Base-by-base conservation (phyloP, 1,140 invertebrate genomes). In the Hycleus phaleratus region DNA sequence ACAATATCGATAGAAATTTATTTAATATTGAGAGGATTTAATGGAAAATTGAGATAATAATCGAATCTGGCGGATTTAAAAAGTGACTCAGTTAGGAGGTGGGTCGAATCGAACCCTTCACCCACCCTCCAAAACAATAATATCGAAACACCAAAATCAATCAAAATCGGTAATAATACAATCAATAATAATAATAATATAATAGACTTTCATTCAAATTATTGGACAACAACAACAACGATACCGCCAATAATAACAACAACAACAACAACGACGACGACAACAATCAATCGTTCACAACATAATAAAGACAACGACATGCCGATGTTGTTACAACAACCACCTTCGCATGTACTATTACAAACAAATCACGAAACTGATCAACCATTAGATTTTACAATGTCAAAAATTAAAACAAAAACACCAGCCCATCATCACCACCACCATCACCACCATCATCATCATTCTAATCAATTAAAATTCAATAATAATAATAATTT, bases 351-450 rank as follows among this genome's bases (percentile, higher is more conserved):
- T 60, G 70, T 73, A 59, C 58, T 63, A 42, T 57, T 73, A 32
- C 51, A 67, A 9, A 45, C 65, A 51, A 26, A 59, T 39, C 66
- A 68, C 61, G 68, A 69, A 58, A 49, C 63, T 26, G 75, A 76
- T 47, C 75, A 76, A 61, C 75, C 75, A 10, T 60, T 76, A 46
- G 75, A 76, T 68, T 76, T 76, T 60, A 76, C 75, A 62, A 75
- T 76, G 73, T 74, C 73, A 60, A 75, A 75, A 63, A 75, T 75
- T 58, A 74, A 74, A 46, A 71, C 66, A 50, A 73, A 72, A 59
- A 50, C 66, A 18, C 18, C 18, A 52, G 59, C 64, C 66, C 46
- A 67, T 67, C 47, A 67, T 61, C 42, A 67, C 68, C 71, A 18
- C 18, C 0, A 18, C 18, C 18, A 18, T 18, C 18, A 18, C 18